A percentile compares a stretch with the other conserved stretches of the same genome.
phyloP scores from a whole-genome alignment of 2,797 vertebrate species.

The Erethizon dorsatum region DNA sequence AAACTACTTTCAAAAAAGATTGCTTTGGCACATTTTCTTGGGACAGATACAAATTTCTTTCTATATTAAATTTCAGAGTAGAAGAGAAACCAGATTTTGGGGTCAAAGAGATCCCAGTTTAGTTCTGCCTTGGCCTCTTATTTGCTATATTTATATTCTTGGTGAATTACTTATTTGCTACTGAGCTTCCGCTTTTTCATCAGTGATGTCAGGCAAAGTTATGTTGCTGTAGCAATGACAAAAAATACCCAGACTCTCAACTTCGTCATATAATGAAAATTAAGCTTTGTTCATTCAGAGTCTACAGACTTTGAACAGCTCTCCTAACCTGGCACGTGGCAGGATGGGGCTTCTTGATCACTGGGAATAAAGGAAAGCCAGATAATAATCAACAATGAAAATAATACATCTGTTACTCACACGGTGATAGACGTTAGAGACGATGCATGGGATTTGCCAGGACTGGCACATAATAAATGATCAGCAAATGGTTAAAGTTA shows the following conservation, averaged over 20 bases:
- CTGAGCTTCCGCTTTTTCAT: neutral
- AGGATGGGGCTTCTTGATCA: neutral
- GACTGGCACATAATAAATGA: neutral
- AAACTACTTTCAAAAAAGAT: conserved; percentile 29
- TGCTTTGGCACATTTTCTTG: neutral
- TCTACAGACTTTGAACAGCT: neutral
- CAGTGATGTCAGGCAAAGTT: neutral
- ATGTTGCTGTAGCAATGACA: neutral
- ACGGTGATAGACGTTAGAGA: neutral
- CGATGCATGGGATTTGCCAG: neutral
- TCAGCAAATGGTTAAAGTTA: neutral
- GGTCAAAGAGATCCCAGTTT: neutral
- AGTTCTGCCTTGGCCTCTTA: neutral
- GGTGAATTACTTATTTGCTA: neutral
- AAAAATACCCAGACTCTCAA: neutral
- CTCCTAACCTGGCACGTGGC: neutral
- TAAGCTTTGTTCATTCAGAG: neutral
- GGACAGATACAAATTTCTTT: neutral
- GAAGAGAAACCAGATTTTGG: neutral
- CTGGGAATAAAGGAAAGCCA: neutral
- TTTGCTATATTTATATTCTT: neutral
- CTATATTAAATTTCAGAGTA: neutral
- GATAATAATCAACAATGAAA: neutral
- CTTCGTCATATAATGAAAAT: neutral
- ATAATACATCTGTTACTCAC: neutral